Percentiles rank a stretch among this genome's conserved stretches.
These are phyloP conservation scores for Ataeniobius toweri DNA, from an alignment of 2,797 vertebrate genomes.

Conservation along the genomic window DNA sequence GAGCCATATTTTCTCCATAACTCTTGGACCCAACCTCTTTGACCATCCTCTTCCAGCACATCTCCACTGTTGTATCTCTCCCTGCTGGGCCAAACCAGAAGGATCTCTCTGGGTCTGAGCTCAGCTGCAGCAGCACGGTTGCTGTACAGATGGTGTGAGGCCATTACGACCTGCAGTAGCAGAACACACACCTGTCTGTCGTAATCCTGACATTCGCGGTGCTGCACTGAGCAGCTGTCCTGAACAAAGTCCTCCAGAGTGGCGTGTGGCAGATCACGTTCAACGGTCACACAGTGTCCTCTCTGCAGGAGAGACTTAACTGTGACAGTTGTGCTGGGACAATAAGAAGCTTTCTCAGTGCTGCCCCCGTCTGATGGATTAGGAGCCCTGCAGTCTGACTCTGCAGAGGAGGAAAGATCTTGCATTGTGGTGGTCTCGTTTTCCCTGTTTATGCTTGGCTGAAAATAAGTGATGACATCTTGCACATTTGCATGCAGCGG, in stretches of 20 bases:
- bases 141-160: constrained; percentile 74
- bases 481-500: constrained; percentile 75
- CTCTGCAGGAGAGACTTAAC: constrained; percentile 55
- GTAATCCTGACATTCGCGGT: constrained; percentile 60
- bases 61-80: background rate
- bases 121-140: constrained; percentile 40
- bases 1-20: constrained; percentile 65
- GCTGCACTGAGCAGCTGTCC: constrained; percentile 42
- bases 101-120: constrained; percentile 73
- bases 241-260: constrained; percentile 81
- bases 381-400: constrained; percentile 15
- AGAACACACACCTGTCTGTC: constrained; percentile 78
- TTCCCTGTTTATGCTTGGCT: constrained; percentile 9
- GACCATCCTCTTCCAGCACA: background rate
- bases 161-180: constrained; percentile 81
- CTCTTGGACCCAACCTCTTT: constrained; percentile 38
- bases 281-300: constrained; percentile 57
- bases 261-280: constrained; percentile 78
- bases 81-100: constrained; percentile 72
- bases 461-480: constrained; percentile 66
- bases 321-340: constrained; percentile 12
- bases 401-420: background rate
- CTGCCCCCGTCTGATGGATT: constrained; percentile 43
- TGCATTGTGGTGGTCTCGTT: background rate
- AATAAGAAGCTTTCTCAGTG: constrained; percentile 20